phyloP scores from a whole-genome alignment of 2,888 invertebrate genomes.

The Dryobota labecula region DNA sequence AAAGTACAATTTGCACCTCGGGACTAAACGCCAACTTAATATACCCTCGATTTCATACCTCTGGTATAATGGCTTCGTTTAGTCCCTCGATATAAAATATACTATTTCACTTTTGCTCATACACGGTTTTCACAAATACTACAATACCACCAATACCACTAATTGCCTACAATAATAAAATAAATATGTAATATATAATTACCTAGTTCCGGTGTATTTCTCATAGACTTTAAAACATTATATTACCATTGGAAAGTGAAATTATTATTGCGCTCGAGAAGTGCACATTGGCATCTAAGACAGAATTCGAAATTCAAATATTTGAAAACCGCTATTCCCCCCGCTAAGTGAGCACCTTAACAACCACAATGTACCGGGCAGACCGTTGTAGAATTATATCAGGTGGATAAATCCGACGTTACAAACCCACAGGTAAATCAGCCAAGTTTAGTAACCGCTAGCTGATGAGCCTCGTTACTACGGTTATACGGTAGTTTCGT shows the following conservation, averaged over 20 bases:
- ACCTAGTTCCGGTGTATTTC: not conserved
- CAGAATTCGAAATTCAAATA: not conserved
- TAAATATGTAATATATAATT: too few relatives aligned
- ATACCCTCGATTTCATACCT: too few relatives aligned
- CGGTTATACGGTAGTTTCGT: conserved; percentile 60
- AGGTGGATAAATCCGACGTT: conserved; percentile 67
- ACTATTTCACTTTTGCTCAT: not conserved
- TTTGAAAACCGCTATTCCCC: not conserved
- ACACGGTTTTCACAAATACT: not conserved
- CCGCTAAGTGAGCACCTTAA: conserved; percentile 8
- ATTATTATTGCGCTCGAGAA: not conserved
- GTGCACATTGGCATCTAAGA: too few relatives aligned
- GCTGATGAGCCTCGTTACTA: conserved; percentile 63
- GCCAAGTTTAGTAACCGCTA: conserved; percentile 59
- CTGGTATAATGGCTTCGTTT: too few relatives aligned
- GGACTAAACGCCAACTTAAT: too few relatives aligned
- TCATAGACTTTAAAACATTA: not conserved
- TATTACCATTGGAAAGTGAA: not conserved
- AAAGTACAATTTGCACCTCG: too few relatives aligned
- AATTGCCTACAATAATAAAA: not conserved
- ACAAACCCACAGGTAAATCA: conserved; percentile 65
- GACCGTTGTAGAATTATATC: conserved; percentile 67
- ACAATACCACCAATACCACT: too few relatives aligned
- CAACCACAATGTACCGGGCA: conserved; percentile 59
- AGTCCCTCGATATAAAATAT: too few relatives aligned